Conservation (phyloP, 2,113 vertebrate species). For the Empidonax alnorum region DNA sequence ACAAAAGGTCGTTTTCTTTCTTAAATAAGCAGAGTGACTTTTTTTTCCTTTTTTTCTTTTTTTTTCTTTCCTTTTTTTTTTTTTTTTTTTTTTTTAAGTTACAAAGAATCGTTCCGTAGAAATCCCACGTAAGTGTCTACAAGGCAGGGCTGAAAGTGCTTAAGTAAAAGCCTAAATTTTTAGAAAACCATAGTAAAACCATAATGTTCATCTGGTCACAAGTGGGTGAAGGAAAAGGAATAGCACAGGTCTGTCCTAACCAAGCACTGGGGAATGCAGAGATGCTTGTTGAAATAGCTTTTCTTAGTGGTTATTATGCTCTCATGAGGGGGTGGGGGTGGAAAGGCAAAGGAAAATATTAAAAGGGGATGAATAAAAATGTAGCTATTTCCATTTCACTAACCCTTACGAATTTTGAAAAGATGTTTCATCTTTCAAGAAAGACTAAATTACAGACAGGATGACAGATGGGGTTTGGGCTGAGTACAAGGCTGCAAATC, state of each 20-base stretch:
- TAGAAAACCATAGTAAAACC: not conserved
- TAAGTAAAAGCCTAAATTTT: not conserved
- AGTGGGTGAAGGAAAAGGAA: not conserved
- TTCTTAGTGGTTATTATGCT: not conserved
- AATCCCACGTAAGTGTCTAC: not conserved
- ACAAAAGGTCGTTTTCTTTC: not conserved
- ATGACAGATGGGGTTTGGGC: slow-evolving; percentile 32
- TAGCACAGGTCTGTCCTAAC: not conserved
- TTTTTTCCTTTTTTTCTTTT: not conserved
- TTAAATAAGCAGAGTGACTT: not conserved
- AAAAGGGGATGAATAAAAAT: not conserved
- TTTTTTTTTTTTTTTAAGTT: not conserved
- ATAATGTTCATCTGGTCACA: not conserved
- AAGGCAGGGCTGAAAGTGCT: not conserved
- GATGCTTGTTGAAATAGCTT: not conserved
- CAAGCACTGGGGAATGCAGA: not conserved
- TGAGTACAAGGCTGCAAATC: not conserved
- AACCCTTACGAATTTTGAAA: not conserved
- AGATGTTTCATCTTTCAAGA: slow-evolving; percentile 29
- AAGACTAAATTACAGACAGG: slow-evolving; percentile 20
- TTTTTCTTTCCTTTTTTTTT: not conserved
- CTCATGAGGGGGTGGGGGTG: rapidly evolving
- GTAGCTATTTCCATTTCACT: slow-evolving; percentile 22
- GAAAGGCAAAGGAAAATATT: not conserved
- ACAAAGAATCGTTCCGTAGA: not conserved